phyloP scores from a whole-genome alignment of 2,888 invertebrate species.

The Odontomyia ornata region DNA sequence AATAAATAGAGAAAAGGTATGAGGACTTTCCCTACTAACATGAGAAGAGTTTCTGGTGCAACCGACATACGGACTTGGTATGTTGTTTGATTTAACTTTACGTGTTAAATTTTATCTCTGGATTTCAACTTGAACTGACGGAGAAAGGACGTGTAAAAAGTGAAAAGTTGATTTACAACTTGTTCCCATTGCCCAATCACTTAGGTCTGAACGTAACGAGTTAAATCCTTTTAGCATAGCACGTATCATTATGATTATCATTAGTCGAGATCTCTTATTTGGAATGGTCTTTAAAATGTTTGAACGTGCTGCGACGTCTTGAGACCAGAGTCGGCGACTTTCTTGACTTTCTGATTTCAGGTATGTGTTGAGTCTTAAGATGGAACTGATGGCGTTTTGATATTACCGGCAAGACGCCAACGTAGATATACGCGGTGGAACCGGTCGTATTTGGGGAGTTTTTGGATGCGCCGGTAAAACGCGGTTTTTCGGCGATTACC shows the following conservation, averaged over 20 bases:
- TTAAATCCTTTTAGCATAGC: neutral
- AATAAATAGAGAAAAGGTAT: neutral
- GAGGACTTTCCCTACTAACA: constrained; percentile 27
- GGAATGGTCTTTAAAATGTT: neutral
- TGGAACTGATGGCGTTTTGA: neutral
- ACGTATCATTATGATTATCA: neutral
- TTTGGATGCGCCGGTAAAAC: too few species aligned
- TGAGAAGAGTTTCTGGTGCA: too few species aligned
- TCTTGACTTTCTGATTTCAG: constrained; percentile 11
- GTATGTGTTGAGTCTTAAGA: neutral
- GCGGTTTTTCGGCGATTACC: too few species aligned
- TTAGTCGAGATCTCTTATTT: neutral
- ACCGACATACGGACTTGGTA: too few species aligned
- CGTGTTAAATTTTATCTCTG: neutral
- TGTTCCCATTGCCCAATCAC: neutral
- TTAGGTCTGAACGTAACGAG: neutral
- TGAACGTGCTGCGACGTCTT: neutral
- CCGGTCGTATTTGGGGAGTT: too few species aligned
- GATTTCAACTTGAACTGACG: neutral
- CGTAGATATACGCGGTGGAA: too few species aligned
- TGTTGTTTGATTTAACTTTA: neutral
- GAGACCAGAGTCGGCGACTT: neutral
- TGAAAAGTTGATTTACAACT: constrained; percentile 9
- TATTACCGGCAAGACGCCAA: neutral
- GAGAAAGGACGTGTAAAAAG: constrained; percentile 11